phyloP scores from a whole-genome alignment of 2,888 invertebrate species.

The Philereme transversata region DNA sequence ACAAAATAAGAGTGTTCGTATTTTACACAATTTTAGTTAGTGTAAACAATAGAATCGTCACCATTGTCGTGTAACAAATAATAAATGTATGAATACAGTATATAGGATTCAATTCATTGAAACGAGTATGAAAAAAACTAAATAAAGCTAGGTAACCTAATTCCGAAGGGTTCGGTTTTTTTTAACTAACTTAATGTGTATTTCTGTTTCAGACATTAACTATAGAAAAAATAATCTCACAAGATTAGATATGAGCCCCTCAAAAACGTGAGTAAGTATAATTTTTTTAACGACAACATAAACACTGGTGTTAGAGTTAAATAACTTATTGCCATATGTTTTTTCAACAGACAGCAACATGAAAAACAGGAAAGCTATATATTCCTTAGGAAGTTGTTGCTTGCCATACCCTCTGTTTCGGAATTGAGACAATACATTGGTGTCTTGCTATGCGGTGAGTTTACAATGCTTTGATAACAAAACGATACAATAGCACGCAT shows the following conservation, averaged over 20 bases:
- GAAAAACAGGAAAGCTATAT: slow-evolving; percentile 42
- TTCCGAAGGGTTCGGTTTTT: not conserved
- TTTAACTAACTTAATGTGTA: not conserved
- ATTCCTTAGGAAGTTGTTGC: slow-evolving; percentile 42
- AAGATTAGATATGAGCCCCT: slow-evolving; percentile 55
- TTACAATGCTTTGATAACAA: slow-evolving; percentile 30
- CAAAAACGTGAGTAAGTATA: slow-evolving; percentile 81
- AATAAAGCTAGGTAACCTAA: not conserved
- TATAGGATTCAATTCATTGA: too few relatives aligned
- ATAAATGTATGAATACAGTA: too few relatives aligned
- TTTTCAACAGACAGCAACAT: slow-evolving; percentile 33
- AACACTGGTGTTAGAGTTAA: slow-evolving; percentile 4
- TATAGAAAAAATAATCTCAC: slow-evolving; percentile 47
- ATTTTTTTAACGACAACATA: slow-evolving; percentile 27
- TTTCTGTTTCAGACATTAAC: slow-evolving; percentile 55
- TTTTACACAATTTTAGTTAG: too few relatives aligned
- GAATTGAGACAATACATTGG: slow-evolving; percentile 70
- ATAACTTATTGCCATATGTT: slow-evolving; percentile 19
- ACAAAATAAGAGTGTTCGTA: too few relatives aligned
- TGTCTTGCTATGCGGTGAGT: slow-evolving; percentile 67
- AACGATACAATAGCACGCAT: slow-evolving; percentile 20
- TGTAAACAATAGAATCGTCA: too few relatives aligned
- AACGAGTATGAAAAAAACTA: not conserved
- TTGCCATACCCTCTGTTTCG: slow-evolving; percentile 46
- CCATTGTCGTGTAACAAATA: too few relatives aligned